phyloP scores from a whole-genome alignment of 2,797 vertebrate genomes.

The Scarus forsteni region DNA sequence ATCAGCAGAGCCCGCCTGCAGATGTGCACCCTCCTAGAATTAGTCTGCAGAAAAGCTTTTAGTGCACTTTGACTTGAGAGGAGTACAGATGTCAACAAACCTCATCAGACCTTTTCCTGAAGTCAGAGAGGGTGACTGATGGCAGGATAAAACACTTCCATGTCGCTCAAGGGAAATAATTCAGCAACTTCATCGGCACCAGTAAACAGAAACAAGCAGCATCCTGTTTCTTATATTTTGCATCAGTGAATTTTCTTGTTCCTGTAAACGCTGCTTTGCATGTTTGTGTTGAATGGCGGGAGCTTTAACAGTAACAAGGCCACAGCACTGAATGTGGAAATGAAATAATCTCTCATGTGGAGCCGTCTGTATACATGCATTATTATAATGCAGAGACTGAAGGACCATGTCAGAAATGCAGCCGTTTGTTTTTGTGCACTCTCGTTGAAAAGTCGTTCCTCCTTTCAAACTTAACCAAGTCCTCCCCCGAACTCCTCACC shows the following conservation, averaged over 20 bases:
- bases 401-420: constrained; percentile 21
- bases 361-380: constrained; percentile 5
- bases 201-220: too few relatives aligned
- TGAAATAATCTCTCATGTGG: constrained; percentile 24
- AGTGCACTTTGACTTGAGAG: not conserved
- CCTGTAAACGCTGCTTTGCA: constrained; percentile 22
- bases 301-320: constrained; percentile 12
- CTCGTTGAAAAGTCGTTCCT: constrained; percentile 27
- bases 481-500: too few relatives aligned
- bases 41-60: constrained; percentile 3
- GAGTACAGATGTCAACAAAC: not conserved
- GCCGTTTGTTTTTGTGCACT: constrained; percentile 36
- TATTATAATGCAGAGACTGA: not conserved
- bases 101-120: not conserved
- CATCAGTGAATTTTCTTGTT: not conserved
- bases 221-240: too few relatives aligned
- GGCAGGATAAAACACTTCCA: not conserved
- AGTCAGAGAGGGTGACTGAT: not conserved
- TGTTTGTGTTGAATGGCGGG: not conserved
- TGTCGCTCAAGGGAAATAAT: not conserved
- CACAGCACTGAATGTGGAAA: constrained; percentile 10
- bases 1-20: constrained; percentile 2
- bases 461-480: constrained; percentile 9
- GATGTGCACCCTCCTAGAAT: not conserved
- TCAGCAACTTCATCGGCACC: not conserved